Percentiles rank a stretch among this genome's conserved stretches.
Evolutionary conservation across 2,888 invertebrate genomes (phyloP).

Genomic region (Lagria hirta): DNA sequence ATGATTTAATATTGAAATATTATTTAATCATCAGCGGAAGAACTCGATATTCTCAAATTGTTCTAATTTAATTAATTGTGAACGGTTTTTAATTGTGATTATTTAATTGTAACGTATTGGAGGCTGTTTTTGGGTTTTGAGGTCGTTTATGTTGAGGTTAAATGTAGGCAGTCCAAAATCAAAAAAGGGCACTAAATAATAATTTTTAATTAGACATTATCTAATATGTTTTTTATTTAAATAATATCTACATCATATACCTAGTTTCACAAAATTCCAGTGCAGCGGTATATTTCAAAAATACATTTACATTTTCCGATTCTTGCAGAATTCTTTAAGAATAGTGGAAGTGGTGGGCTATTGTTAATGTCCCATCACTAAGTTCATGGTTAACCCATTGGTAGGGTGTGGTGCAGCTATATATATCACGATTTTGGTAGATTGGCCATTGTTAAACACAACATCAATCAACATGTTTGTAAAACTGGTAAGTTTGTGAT

Average conservation of each 20-base stretch:
- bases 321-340: constrained; percentile 14
- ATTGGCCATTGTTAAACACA: constrained; percentile 46
- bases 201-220: constrained; percentile 6
- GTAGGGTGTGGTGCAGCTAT: constrained; percentile 50
- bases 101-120: too few species aligned
- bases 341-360: constrained; percentile 23
- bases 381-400: constrained; percentile 42
- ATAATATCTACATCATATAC: constrained; percentile 2
- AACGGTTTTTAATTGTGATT: constrained; percentile 24
- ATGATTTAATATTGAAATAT: constrained; percentile 1
- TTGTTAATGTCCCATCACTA: constrained; percentile 35
- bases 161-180: constrained; percentile 21
- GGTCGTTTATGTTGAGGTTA: too few species aligned
- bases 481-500: constrained; percentile 51
- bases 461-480: constrained; percentile 52
- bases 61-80: constrained; percentile 18
- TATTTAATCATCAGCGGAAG: too few species aligned
- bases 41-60: constrained; percentile 11
- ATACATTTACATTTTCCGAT: constrained; percentile 4
- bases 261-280: too few species aligned
- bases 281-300: too few species aligned
- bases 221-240: constrained; percentile 7
- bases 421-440: constrained; percentile 47
- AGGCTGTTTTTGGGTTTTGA: constrained; percentile 16
- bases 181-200: constrained; percentile 18